phyloP scores from a whole-genome alignment of 2,113 vertebrate species.

The Pteropus alecto region DNA sequence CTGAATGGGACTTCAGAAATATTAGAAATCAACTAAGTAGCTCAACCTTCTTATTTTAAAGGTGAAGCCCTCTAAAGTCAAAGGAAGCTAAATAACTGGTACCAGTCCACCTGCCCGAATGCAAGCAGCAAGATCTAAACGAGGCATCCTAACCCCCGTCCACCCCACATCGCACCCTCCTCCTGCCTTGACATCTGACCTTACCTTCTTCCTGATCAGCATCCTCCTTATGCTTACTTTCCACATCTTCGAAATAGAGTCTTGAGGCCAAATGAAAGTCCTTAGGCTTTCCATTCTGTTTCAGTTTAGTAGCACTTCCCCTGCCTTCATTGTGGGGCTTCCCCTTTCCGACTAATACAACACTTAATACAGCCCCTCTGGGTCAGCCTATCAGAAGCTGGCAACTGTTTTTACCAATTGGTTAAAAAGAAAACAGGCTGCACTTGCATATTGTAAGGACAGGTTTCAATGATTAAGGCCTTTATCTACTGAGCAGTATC shows the following conservation, averaged over 20 bases:
- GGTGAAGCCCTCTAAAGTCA: not conserved
- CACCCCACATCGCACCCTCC: not conserved
- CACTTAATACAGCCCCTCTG: not conserved
- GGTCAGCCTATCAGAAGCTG: not conserved
- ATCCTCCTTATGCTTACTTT: not conserved
- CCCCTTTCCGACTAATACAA: not conserved
- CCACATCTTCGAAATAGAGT: not conserved
- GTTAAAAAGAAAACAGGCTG: not conserved
- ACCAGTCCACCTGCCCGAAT: not conserved
- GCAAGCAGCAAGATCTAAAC: not conserved
- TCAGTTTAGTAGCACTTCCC: not conserved
- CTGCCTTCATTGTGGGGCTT: not conserved
- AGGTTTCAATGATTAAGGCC: not conserved
- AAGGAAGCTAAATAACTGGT: not conserved
- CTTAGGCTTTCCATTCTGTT: not conserved
- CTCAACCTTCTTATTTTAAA: not conserved
- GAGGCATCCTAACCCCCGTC: accelerated
- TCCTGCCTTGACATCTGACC: not conserved
- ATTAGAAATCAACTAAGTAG: not conserved
- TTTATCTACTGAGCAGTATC: not conserved
- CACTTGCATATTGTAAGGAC: not conserved
- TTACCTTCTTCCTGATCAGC: not conserved
- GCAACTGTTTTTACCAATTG: not conserved
- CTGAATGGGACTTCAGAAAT: not conserved
- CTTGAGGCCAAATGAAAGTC: not conserved